phyloP scores from a whole-genome alignment of 2,888 invertebrate genomes.

The Epiblema foenella region DNA sequence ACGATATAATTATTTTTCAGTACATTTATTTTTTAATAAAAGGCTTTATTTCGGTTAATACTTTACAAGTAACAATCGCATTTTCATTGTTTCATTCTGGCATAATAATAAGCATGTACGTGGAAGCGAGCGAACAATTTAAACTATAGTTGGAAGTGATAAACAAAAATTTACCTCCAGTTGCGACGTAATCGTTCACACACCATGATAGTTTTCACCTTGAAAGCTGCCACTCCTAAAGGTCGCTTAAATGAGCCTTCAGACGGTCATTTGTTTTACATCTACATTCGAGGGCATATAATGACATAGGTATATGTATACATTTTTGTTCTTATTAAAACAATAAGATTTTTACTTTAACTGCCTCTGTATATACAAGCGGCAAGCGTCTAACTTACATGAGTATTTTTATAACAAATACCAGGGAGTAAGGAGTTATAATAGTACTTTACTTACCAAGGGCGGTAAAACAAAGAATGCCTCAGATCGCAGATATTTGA shows the following conservation, averaged over 20 bases:
- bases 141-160: not conserved
- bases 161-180: not conserved
- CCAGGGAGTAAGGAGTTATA: not conserved
- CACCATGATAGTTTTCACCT: not conserved
- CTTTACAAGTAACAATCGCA: not conserved
- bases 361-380: conserved; percentile 34
- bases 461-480: too few species aligned
- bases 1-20: not conserved
- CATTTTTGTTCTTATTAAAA: not conserved
- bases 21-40: not conserved
- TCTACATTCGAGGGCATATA: too few species aligned
- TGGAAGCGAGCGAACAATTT: too few species aligned
- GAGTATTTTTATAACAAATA: conserved; percentile 26
- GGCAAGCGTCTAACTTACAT: conserved; percentile 28
- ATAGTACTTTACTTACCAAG: not conserved
- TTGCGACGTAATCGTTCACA: not conserved
- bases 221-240: not conserved
- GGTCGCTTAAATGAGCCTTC: not conserved
- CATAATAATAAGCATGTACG: too few species aligned
- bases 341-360: conserved; percentile 29
- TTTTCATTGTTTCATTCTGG: too few species aligned
- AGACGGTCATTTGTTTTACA: not conserved
- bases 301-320: too few species aligned
- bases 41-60: not conserved
- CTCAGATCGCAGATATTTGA: too few species aligned